Conservation (phyloP, 2,888 invertebrate genomes). For the Cremastinae sp. region DNA sequence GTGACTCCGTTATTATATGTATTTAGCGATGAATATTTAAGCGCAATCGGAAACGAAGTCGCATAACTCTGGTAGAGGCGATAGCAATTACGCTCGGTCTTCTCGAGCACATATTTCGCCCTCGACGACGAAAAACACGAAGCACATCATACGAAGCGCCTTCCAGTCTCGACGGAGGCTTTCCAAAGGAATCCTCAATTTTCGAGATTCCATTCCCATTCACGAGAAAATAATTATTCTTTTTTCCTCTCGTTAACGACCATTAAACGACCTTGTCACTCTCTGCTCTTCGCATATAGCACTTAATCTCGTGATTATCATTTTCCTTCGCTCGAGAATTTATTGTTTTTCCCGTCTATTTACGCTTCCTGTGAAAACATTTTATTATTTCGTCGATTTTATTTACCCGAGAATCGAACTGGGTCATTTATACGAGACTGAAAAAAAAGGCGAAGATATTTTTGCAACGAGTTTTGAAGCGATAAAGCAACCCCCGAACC, state of each 20-base stretch:
- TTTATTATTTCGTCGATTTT: background rate
- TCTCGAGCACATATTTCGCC: background rate
- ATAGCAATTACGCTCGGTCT: constrained; percentile 73
- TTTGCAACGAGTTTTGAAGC: constrained; percentile 53
- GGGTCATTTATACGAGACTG: background rate
- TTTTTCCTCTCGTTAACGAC: constrained; percentile 30
- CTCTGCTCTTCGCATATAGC: constrained; percentile 3
- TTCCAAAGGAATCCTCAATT: constrained; percentile 12
- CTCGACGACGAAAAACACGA: constrained; percentile 1
- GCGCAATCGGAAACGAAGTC: constrained; percentile 72
- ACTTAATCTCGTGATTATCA: too few relatives aligned
- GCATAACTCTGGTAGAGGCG: constrained; percentile 75
- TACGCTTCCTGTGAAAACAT: background rate
- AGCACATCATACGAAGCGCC: constrained; percentile 20
- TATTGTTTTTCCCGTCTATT: background rate
- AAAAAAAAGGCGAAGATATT: constrained; percentile 41
- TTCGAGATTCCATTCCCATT: constrained; percentile 40
- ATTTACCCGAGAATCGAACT: constrained; percentile 4
- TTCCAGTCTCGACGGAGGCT: constrained; percentile 40
- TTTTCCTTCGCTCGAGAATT: too few relatives aligned
- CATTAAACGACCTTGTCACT: constrained; percentile 17
- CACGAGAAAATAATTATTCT: constrained; percentile 14
- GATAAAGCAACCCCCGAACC: constrained; percentile 51
- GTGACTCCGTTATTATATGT: constrained; percentile 65
- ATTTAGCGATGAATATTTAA: constrained; percentile 69